Evolutionary conservation across 2,888 invertebrate genomes (phyloP).

Genomic region (Cepaea hortensis): DNA sequence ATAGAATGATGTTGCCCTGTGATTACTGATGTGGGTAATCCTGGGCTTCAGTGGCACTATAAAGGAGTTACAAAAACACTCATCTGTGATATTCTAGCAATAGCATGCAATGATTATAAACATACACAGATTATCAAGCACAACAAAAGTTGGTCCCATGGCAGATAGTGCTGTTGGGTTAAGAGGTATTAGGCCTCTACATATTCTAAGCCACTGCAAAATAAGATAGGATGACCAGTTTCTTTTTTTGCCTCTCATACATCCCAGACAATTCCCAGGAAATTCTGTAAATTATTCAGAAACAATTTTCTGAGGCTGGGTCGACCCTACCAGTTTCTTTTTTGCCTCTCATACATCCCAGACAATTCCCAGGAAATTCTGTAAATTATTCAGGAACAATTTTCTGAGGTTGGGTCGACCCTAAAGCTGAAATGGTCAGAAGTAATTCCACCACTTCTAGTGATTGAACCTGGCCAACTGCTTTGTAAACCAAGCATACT

Average conservation of each 20-base stretch:
- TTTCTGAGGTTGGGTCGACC: neutral
- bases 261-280: too few relatives aligned
- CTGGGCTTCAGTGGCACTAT: conserved; percentile 87
- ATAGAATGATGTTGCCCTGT: conserved; percentile 78
- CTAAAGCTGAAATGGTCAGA: neutral
- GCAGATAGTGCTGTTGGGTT: too few relatives aligned
- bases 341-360: neutral
- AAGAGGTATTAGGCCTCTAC: too few relatives aligned
- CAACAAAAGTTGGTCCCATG: too few relatives aligned
- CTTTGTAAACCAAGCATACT: too few relatives aligned
- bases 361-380: neutral
- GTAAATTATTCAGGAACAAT: neutral
- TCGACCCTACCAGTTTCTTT: neutral
- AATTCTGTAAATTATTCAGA: neutral
- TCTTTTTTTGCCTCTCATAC: neutral
- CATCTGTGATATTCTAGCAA: neutral
- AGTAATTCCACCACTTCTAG: too few relatives aligned
- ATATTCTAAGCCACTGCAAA: too few relatives aligned
- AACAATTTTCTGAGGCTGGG: neutral
- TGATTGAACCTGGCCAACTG: too few relatives aligned
- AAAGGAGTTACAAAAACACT: neutral
- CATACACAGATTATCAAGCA: too few relatives aligned
- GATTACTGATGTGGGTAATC: conserved; percentile 86
- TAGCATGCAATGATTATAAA: too few relatives aligned
- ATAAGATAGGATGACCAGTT: neutral